phyloP scores from a whole-genome alignment of 2,113 vertebrate species.

The Albula glossodonta region DNA sequence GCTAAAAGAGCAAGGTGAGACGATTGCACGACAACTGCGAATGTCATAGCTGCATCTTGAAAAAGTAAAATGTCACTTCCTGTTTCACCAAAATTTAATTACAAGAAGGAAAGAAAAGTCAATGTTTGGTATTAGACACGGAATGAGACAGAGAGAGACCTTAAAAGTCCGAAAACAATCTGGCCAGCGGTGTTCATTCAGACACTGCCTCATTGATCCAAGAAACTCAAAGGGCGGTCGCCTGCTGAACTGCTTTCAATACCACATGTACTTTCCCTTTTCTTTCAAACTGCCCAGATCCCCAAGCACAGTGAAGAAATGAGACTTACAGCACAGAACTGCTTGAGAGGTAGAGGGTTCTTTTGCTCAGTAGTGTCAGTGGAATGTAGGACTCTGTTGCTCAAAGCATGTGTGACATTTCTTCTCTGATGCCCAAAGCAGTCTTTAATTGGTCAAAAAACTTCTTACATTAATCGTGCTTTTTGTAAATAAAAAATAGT shows the following conservation, averaged over 20 bases:
- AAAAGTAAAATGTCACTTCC: neutral
- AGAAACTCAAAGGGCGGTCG: constrained; percentile 33
- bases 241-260: constrained; percentile 17
- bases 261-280: neutral
- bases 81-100: neutral
- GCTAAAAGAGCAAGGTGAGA: no score
- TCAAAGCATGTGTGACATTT: neutral
- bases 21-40: no score
- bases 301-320: no score
- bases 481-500: no score
- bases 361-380: neutral
- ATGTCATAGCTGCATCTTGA: no score
- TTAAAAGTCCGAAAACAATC: constrained; percentile 32
- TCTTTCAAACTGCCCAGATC: neutral
- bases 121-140: neutral
- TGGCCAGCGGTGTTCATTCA: constrained; percentile 29
- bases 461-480: no score
- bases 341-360: neutral
- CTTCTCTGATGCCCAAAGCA: no score
- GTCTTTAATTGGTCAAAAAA: neutral
- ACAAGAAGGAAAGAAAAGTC: neutral
- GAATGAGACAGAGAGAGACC: constrained; percentile 19
- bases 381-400: neutral
- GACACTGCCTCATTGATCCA: constrained; percentile 31
- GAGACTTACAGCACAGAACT: neutral